Percentiles rank a stretch among this genome's conserved stretches.
phyloP scores from a whole-genome alignment of 2,888 invertebrate species.

The Drosophila quinaria region DNA sequence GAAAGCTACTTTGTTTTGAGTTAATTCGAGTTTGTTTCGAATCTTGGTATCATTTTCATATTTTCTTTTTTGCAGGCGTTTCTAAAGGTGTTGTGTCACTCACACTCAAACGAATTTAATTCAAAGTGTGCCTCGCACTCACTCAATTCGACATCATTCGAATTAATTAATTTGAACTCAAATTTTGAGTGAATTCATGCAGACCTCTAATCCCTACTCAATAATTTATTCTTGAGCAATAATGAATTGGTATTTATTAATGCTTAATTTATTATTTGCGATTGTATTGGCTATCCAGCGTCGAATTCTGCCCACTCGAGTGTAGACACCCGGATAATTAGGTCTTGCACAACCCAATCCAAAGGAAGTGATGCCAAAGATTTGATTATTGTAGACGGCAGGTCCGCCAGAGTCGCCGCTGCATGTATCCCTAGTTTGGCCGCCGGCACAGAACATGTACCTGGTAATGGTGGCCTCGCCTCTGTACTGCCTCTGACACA shows the following conservation, averaged over 20 bases:
- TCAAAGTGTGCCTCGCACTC: too few species aligned
- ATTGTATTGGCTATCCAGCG: slow-evolving; percentile 35
- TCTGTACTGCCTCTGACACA: slow-evolving; percentile 33
- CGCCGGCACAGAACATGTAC: slow-evolving; percentile 71
- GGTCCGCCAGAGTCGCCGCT: slow-evolving; percentile 82
- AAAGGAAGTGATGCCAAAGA: slow-evolving; percentile 89
- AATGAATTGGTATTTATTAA: background rate
- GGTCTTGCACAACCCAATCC: slow-evolving; percentile 84
- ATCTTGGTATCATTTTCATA: too few species aligned
- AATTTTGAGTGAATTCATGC: too few species aligned
- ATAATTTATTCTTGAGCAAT: background rate
- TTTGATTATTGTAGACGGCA: slow-evolving; percentile 40
- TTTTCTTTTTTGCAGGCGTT: too few species aligned
- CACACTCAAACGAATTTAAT: too few species aligned
- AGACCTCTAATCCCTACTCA: background rate
- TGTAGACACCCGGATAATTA: slow-evolving; percentile 91
- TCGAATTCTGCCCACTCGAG: slow-evolving; percentile 63
- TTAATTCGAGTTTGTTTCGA: too few species aligned
- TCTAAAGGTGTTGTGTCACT: too few species aligned
- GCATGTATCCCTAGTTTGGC: slow-evolving; percentile 67
- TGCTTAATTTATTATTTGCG: slow-evolving; percentile 23
- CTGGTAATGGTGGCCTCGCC: slow-evolving; percentile 43
- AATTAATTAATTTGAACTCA: too few species aligned
- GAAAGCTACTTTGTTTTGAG: too few species aligned
- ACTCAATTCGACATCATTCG: too few species aligned